These are phyloP conservation scores for Rotaria macrura DNA, from an alignment of 2,888 invertebrate genomes.

Conservation along the genomic window DNA sequence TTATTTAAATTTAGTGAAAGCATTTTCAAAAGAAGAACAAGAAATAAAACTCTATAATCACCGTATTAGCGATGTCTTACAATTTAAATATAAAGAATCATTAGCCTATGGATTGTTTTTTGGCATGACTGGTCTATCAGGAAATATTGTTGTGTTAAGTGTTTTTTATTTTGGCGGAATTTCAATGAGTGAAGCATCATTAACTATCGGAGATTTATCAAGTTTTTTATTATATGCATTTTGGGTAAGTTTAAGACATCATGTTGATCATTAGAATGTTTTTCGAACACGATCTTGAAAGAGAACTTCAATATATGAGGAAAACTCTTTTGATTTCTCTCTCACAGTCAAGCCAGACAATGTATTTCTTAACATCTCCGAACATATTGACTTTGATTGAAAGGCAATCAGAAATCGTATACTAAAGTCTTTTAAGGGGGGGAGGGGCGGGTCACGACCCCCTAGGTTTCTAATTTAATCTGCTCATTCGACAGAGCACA, in stretches of 20 bases:
- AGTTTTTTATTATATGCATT: conserved; percentile 87
- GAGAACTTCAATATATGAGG: too few relatives aligned
- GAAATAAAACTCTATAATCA: conserved; percentile 63
- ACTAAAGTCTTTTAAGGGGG: too few relatives aligned
- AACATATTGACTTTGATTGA: too few relatives aligned
- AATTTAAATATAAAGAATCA: conserved; percentile 73
- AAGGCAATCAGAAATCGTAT: too few relatives aligned
- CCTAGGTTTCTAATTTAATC: too few relatives aligned
- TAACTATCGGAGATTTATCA: conserved; percentile 70
- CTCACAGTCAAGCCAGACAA: too few relatives aligned
- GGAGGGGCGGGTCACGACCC: too few relatives aligned
- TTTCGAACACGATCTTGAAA: too few relatives aligned
- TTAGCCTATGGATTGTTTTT: conserved; percentile 77
- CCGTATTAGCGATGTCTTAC: conserved; percentile 63
- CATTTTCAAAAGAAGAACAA: conserved; percentile 71
- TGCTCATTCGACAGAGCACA: too few relatives aligned
- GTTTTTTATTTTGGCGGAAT: conserved; percentile 82
- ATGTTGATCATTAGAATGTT: too few relatives aligned
- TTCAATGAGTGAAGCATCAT: conserved; percentile 67
- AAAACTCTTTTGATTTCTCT: too few relatives aligned
- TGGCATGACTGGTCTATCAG: conserved; percentile 64
- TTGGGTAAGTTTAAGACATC: neutral
- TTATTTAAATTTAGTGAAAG: conserved; percentile 63
- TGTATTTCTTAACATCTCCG: too few relatives aligned
- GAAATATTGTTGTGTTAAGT: conserved; percentile 75